A percentile compares a stretch with the other conserved stretches of the same genome.
Evolutionary conservation across 2,797 vertebrate species (phyloP).

Genomic region (Loris lydekkerianus): DNA sequence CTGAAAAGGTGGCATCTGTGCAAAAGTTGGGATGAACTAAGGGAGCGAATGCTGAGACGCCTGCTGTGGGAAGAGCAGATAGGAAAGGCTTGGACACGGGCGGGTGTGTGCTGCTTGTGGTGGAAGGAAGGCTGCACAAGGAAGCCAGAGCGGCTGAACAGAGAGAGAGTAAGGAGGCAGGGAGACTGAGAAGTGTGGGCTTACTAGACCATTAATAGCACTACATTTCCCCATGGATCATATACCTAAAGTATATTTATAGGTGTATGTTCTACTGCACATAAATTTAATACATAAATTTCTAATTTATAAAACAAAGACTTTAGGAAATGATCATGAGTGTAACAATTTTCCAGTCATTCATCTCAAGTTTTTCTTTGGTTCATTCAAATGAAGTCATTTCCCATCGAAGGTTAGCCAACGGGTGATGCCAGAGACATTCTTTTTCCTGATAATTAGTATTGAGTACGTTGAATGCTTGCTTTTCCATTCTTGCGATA

Average conservation of each 20-base stretch:
- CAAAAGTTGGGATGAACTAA: neutral
- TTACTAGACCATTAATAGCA: neutral
- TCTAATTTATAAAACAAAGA: slow-evolving; percentile 23
- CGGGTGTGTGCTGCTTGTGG: neutral
- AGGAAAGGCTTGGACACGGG: neutral
- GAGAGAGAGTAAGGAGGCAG: neutral
- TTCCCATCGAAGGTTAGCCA: neutral
- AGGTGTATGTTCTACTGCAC: neutral
- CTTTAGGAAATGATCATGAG: neutral
- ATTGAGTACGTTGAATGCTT: too few relatives aligned
- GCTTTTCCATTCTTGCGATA: too few relatives aligned
- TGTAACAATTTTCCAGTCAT: neutral
- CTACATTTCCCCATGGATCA: neutral
- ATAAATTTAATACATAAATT: neutral
- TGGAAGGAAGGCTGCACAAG: neutral
- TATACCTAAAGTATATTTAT: neutral
- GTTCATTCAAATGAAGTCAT: neutral
- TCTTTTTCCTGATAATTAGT: neutral
- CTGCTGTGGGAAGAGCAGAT: neutral
- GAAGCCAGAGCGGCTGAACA: neutral
- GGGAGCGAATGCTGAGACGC: neutral
- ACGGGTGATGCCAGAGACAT: neutral
- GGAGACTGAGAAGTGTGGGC: too few relatives aligned
- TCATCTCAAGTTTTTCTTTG: slow-evolving; percentile 15
- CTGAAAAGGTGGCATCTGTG: neutral